These are phyloP conservation scores for Nyctibius bracteatus DNA, from an alignment of 2,113 vertebrate species.

Conservation along the genomic window DNA sequence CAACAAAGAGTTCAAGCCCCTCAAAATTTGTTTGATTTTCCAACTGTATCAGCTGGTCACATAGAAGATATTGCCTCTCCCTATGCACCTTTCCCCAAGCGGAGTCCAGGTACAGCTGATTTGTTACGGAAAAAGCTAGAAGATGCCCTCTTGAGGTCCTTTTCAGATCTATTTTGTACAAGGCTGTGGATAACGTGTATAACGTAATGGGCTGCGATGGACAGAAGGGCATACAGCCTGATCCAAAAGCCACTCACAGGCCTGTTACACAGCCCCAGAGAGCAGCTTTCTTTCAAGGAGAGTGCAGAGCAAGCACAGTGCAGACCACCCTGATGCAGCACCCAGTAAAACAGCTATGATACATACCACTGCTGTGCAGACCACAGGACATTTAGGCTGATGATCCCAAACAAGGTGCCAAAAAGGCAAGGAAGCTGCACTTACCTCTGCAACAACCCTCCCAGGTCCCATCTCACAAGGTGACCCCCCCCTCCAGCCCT, in stretches of 20 bases:
- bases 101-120: neutral
- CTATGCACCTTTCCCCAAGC: neutral
- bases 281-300: neutral
- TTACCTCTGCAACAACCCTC: neutral
- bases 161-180: constrained; percentile 30
- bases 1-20: neutral
- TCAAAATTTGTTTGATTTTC: neutral
- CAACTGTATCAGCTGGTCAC: neutral
- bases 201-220: fast-evolving
- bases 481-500: neutral
- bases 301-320: neutral
- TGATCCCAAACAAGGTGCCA: neutral
- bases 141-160: constrained; percentile 64
- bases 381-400: neutral
- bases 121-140: constrained; percentile 22
- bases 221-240: neutral
- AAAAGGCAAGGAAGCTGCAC: neutral
- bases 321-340: neutral
- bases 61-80: neutral
- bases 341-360: neutral
- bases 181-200: neutral
- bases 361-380: neutral
- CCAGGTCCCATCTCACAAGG: neutral
- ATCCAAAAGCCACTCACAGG: neutral
- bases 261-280: neutral